phyloP scores from a whole-genome alignment of 2,113 vertebrate species.

The Todiramphus chloris region DNA sequence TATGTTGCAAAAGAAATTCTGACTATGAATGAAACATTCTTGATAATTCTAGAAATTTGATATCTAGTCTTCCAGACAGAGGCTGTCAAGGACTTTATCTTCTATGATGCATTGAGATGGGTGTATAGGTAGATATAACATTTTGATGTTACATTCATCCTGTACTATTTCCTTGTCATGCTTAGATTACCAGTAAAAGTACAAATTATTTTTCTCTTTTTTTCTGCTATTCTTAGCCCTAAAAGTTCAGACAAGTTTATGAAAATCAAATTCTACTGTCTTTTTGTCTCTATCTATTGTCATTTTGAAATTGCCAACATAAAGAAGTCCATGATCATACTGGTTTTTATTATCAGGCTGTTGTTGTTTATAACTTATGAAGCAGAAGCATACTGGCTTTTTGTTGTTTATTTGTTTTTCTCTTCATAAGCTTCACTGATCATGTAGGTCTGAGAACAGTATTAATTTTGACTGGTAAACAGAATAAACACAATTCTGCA shows the following conservation, averaged over 20 bases:
- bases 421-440: conserved; percentile 59
- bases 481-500: conserved; percentile 59
- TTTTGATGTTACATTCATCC: conserved; percentile 23
- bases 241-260: background rate
- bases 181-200: conserved; percentile 46
- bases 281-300: background rate
- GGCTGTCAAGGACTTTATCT: background rate
- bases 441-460: conserved; percentile 1
- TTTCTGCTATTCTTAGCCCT: conserved; percentile 6
- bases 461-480: conserved; percentile 64
- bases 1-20: background rate
- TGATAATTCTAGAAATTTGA: background rate
- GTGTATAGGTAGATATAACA: background rate
- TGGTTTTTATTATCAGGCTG: conserved; percentile 24
- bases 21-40: background rate
- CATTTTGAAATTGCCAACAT: background rate
- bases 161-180: conserved; percentile 32
- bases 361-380: conserved; percentile 63
- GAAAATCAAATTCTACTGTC: conserved; percentile 18
- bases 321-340: background rate
- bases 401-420: background rate
- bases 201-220: conserved; percentile 32
- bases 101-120: background rate
- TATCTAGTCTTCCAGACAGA: background rate
- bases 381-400: background rate